These are phyloP conservation scores for Bradypodion pumilum DNA, from an alignment of 2,797 vertebrate genomes.

Conservation along the genomic window DNA sequence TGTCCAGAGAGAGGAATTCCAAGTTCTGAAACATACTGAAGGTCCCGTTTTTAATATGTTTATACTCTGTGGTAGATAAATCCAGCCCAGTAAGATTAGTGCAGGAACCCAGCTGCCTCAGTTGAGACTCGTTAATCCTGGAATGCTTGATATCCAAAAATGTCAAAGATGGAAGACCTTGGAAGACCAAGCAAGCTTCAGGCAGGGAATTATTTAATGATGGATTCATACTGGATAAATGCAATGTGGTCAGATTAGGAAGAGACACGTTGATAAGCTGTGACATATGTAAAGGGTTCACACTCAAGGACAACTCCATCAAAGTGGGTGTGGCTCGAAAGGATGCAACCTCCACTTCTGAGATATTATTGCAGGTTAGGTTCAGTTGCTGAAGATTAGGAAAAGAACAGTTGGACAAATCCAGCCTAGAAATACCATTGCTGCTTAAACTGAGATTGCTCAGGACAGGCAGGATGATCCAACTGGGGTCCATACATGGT, in stretches of 20 bases:
- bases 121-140: not conserved
- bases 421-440: slow-evolving; percentile 44
- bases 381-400: slow-evolving; percentile 30
- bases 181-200: slow-evolving; percentile 42
- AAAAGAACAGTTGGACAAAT: slow-evolving; percentile 41
- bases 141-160: slow-evolving; percentile 49
- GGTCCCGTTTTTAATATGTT: not conserved
- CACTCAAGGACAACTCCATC: slow-evolving; percentile 42
- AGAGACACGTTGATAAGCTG: slow-evolving; percentile 30
- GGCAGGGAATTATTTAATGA: not conserved
- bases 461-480: slow-evolving; percentile 22
- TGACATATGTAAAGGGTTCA: slow-evolving; percentile 50
- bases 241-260: slow-evolving; percentile 35
- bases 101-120: slow-evolving; percentile 34
- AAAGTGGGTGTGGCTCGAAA: slow-evolving; percentile 41
- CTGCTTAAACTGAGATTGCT: slow-evolving; percentile 36
- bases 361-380: slow-evolving; percentile 39
- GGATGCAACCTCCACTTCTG: slow-evolving; percentile 5
- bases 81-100: slow-evolving; percentile 51
- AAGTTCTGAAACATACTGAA: slow-evolving; percentile 28
- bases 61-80: slow-evolving; percentile 33
- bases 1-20: slow-evolving; percentile 47
- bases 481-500: not conserved
- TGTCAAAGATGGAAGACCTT: slow-evolving; percentile 26
- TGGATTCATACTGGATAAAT: slow-evolving; percentile 49